phyloP scores from a whole-genome alignment of 2,888 invertebrate genomes.

The Aelia acuminata region DNA sequence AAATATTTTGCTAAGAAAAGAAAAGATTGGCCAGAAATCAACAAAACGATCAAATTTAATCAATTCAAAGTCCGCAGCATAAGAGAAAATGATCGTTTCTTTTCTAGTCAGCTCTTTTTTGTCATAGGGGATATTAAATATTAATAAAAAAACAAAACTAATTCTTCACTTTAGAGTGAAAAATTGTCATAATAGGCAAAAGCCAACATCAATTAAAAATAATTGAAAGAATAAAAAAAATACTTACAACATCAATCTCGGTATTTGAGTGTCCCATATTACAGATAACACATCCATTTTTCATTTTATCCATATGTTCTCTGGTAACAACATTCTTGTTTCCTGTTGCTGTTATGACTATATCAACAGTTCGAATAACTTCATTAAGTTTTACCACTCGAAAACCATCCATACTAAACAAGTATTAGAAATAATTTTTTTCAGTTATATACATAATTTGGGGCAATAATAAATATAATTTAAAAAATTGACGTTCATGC shows the following conservation, averaged over 20 bases:
- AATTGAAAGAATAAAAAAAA: not conserved
- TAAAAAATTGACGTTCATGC: not conserved
- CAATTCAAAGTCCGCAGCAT: too few relatives aligned
- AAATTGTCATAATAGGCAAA: too few relatives aligned
- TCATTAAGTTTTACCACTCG: constrained; percentile 95
- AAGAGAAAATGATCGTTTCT: too few relatives aligned
- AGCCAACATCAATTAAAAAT: too few relatives aligned
- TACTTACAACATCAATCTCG: constrained; percentile 90
- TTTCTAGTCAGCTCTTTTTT: too few relatives aligned
- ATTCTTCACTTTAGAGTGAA: too few relatives aligned
- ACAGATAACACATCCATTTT: constrained; percentile 94
- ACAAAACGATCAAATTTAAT: too few relatives aligned
- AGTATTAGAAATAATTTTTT: constrained; percentile 53
- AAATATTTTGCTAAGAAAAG: too few relatives aligned
- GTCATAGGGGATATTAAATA: too few relatives aligned
- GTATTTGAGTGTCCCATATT: constrained; percentile 99
- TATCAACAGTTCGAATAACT: constrained; percentile 91
- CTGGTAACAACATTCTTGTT: constrained; percentile 96
- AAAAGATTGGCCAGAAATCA: too few relatives aligned
- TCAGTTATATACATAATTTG: not conserved
- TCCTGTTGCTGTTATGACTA: constrained; percentile 97
- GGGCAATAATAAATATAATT: not conserved
- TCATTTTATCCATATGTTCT: constrained; percentile 97
- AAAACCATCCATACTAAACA: constrained; percentile 93
- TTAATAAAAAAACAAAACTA: not conserved